Percentiles rank a stretch among this genome's conserved stretches.
phyloP scores from a whole-genome alignment of 2,888 invertebrate species.

The Homarus gammarus region DNA sequence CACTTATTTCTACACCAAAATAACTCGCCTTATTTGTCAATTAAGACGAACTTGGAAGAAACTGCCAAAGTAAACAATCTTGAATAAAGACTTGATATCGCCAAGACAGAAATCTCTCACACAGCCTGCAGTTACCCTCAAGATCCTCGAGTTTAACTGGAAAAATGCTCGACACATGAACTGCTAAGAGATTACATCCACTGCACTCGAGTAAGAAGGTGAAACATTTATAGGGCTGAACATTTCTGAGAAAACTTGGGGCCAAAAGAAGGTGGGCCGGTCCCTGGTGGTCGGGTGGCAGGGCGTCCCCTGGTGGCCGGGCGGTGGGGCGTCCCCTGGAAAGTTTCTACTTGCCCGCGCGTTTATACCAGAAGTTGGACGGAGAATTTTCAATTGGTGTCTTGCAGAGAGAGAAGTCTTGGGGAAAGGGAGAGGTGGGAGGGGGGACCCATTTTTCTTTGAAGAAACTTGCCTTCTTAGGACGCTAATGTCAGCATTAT shows the following conservation, averaged over 20 bases:
- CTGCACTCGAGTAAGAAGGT: not conserved
- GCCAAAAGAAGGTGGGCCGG: not conserved
- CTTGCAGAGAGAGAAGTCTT: not conserved
- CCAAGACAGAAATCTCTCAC: too few relatives aligned
- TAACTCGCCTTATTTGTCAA: not conserved
- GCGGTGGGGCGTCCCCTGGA: not conserved
- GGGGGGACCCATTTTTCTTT: not conserved
- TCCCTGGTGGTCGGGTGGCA: too few relatives aligned
- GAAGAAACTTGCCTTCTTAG: constrained; percentile 4
- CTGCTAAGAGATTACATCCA: not conserved
- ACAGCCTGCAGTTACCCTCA: not conserved
- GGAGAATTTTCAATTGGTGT: constrained; percentile 14
- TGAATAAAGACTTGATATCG: too few relatives aligned
- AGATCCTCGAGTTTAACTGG: not conserved
- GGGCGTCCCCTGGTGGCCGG: not conserved
- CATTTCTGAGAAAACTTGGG: not conserved
- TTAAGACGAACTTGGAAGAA: not conserved
- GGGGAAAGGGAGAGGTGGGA: not conserved
- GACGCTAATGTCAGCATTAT: constrained; percentile 18
- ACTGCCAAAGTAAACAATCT: not conserved
- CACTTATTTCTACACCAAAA: not conserved
- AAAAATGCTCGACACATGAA: not conserved
- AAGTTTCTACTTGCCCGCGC: constrained; percentile 7
- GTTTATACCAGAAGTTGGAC: constrained; percentile 18
- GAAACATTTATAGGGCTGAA: constrained; percentile 3